Evolutionary conservation across 2,113 vertebrate species (phyloP).

Genomic region (Pleuronectes platessa): DNA sequence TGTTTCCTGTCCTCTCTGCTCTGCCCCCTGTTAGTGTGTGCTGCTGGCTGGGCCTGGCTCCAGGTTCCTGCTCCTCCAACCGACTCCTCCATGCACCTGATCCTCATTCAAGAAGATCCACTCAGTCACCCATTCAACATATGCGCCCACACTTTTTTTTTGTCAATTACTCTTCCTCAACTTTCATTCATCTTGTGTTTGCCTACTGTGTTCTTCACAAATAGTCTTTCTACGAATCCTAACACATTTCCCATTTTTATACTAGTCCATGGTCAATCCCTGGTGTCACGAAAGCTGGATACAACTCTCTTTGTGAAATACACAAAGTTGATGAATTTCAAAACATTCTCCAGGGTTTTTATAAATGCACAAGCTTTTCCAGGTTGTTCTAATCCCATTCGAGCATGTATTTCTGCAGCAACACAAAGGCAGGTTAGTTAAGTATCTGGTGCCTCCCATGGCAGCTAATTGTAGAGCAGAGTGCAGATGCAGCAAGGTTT

Average conservation of each 20-base stretch:
- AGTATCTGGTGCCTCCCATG: conserved; percentile 29
- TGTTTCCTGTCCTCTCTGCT: too few species aligned
- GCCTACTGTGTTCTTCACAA: background rate
- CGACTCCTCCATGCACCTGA: too few species aligned
- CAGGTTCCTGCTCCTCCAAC: too few species aligned
- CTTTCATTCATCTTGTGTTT: background rate
- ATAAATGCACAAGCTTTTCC: background rate
- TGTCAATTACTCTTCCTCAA: background rate
- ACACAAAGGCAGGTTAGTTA: conserved; percentile 33
- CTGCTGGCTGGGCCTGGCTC: too few species aligned
- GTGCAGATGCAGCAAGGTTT: conserved; percentile 54
- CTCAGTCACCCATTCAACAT: too few species aligned
- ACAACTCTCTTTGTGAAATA: background rate
- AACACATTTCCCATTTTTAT: background rate
- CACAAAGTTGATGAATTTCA: background rate
- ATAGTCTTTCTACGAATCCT: background rate
- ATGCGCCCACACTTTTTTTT: background rate
- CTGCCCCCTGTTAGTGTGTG: too few species aligned
- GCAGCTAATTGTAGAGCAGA: conserved; percentile 47
- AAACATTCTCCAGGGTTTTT: background rate
- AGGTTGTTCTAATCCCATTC: background rate
- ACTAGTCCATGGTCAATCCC: background rate
- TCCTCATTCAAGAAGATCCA: too few species aligned
- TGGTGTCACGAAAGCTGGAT: background rate
- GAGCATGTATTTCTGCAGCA: conserved; percentile 1